Base-by-base conservation (phyloP, 2,888 invertebrate species). In the Xylota segnis region DNA sequence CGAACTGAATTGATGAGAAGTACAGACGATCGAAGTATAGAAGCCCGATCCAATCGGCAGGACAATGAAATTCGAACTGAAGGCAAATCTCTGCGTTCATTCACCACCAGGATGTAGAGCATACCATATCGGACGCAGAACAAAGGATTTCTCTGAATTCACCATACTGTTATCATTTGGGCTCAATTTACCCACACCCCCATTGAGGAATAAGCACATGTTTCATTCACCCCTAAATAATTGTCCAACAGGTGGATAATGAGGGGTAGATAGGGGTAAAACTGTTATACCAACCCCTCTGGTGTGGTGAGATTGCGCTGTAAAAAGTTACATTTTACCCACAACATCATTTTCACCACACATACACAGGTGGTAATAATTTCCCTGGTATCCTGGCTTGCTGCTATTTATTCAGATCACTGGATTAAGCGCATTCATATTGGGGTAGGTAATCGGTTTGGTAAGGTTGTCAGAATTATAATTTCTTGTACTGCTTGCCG, bases 31-130 rank as follows among this genome's bases (percentile, higher is more conserved):
- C 66, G 66, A 16, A 18, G 14, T 50, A 14, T n/a, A n/a, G n/a
- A n/a, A 63, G 18, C 58, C 61, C 72, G 71, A 77, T 52, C 86
- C 76, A 82, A 77, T 63, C 71, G 82, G 66, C 61, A 82, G 72
- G 76, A 86, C 86, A 68, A 68, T 82, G 58, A 82, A 82, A 77
- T 72, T 76, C 61, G 61, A 86, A 86, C 86, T 86, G 82, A 86
- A 54, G 76, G 34, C 63, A 47, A 47, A 63, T 74, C 78, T 70
- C 47, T 34, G 68, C 63, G 34, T 65, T 65, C 78, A 71, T 71
- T 78, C 56, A 78, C 72, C 74, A 74, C 29, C 56, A 74, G 56
- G 56, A 66, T 56, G 14, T 37, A 10, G 34, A 66, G 14, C 65
- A 59, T 65, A 50, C 45, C 68, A 52, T 23, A 23, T 34, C 45